Base-by-base conservation (phyloP, 2,113 vertebrate genomes). In the Syngnathus typhle region DNA sequence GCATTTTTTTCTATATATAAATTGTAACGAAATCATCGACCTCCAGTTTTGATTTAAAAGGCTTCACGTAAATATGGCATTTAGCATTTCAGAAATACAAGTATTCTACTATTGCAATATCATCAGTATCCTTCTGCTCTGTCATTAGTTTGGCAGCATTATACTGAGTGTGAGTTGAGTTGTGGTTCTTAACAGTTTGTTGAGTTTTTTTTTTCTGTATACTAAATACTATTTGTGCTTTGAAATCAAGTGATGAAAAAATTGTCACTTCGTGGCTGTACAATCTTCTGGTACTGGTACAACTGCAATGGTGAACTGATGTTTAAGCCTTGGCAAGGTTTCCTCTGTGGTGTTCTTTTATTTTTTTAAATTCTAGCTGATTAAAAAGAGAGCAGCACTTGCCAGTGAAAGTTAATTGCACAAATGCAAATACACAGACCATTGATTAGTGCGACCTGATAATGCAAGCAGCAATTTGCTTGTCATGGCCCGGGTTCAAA, bases 401-500 rank as follows among this genome's bases (percentile, higher is more conserved):
- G 44, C 49, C 70, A 73, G 36, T 37, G 39, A 56, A 73, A 67
- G 70, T 68, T 72, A 81, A 81, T 78, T 79, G 73, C 65, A 41
- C 59, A 65, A 83, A 82, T 82, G 71, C 67, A 84, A 82, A 81
- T 75, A 43, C 10, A 44, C 49, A 73, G 67, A 27, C 23, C 43
- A 73, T 86, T 84, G 58, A 80, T 81, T 78, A 81, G 69, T 68
- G 73, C 38, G 36, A 66, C 70, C 71, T 76, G 65, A 78, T 71
- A 70, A 58, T 60, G 65, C 63, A 73, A 62, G 69, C 68, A 61
- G 74, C 67, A 67, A 77, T 74, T 75, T 74, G 71, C 74, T 72
- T 63, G 69, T 73, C 71, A 69, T 80, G 71, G 78, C 73, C 41
- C 6, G n/a, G n/a, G 64, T 73, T 88, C 78, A 78, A 78, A 82